Percentiles rank a stretch among this genome's conserved stretches.
Conservation (phyloP, 1,140 invertebrate species). For the Drosophila nigrodunni region DNA sequence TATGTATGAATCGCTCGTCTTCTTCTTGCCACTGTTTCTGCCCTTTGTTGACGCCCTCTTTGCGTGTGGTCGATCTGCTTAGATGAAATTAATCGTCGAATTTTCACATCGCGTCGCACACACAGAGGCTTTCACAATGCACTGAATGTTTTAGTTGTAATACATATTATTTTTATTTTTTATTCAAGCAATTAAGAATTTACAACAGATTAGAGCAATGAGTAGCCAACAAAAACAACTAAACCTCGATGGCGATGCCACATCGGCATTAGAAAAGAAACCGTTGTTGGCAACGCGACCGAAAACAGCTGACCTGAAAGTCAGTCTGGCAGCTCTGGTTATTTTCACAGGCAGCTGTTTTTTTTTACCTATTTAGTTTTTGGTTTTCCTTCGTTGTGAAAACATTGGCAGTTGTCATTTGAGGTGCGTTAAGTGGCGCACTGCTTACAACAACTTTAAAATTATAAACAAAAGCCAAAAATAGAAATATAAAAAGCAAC, state of each 20-base stretch:
- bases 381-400: constrained; percentile 54
- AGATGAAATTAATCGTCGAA: not conserved
- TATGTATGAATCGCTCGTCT: constrained; percentile 17
- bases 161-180: not conserved
- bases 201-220: not conserved
- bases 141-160: not conserved
- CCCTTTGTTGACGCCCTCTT: constrained; percentile 56
- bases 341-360: constrained; percentile 45
- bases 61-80: constrained; percentile 11
- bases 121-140: not conserved
- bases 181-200: not conserved
- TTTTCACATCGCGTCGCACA: constrained; percentile 18
- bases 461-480: constrained; percentile 76
- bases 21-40: constrained; percentile 25
- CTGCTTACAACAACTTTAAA: constrained; percentile 25
- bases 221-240: constrained; percentile 57
- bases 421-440: constrained; percentile 4
- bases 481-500: constrained; percentile 56
- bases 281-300: constrained; percentile 37
- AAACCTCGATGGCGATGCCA: constrained; percentile 44
- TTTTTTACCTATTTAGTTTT: constrained; percentile 67
- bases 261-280: not conserved
- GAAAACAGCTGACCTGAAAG: constrained; percentile 27
- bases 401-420: constrained; percentile 46
- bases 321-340: constrained; percentile 20